Base-by-base conservation (phyloP, 1,140 invertebrate species). In the Nylanderia fulva region DNA sequence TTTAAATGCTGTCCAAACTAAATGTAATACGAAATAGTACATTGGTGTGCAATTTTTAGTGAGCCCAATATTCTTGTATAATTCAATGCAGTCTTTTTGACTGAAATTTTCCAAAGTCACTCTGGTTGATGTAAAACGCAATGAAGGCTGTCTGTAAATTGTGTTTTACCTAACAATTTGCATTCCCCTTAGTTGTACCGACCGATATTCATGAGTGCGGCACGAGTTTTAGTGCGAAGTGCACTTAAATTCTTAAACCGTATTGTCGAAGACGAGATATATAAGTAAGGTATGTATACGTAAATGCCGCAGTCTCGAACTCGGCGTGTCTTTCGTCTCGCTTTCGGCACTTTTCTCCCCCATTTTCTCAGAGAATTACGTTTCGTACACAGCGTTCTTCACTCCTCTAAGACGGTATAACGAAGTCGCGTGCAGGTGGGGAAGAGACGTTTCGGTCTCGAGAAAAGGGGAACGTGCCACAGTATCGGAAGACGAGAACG, bases 191-290 rank as follows among this genome's bases (percentile, higher is more conserved):
- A 71, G 52, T 56, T 42, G 77, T 42, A 27, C 52, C 66, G n/a
- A 58, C 33, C 24, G 76, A 33, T 66, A 86, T 86, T 86, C 85
- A 83, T 48, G 86, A 83, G 61, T 29, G 15, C 29, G 5, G 45
- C 45, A 18, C 48, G 36, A 84, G 69, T 63, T 75, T 74, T 54
- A 54, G 60, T 63, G 61, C 69, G 3, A 5, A 80, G 64, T 77
- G 64, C 71, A 54, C 72, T 76, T 87, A 83, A 87, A 88, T 88
- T 77, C 60, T 71, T 77, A 85, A 84, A 71, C 45, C 79, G 58
- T 24, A 84, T 84, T 84, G 71, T 76, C 13, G 71, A 63, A 63
- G 7, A 60, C 45, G 52, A 60, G 48, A 71, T 72, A 74, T 42
- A 68, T 68, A 72, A 66, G 21, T 72, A 84, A 85, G 36, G 36